Evolutionary conservation across 2,888 invertebrate species (phyloP).

Genomic region (Eugnorisma glareosa): DNA sequence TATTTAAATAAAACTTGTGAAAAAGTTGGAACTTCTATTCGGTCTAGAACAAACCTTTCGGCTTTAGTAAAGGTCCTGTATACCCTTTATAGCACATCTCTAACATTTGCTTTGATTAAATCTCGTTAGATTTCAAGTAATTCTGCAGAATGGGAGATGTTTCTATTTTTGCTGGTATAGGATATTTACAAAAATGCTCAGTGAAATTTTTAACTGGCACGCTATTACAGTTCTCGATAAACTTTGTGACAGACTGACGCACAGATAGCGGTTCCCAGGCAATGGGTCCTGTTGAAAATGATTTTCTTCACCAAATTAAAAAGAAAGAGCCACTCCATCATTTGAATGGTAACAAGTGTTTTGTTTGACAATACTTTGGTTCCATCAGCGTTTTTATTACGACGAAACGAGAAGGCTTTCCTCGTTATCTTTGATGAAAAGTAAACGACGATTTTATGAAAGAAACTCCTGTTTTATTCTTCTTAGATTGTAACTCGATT

Average conservation of each 20-base stretch:
- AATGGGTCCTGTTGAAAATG: not conserved
- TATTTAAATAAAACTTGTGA: no score
- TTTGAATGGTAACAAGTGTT: constrained; percentile 28
- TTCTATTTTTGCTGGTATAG: no score
- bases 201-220: not conserved
- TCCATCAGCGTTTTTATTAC: constrained; percentile 30
- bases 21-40: no score
- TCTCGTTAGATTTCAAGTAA: not conserved
- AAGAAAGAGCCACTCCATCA: constrained; percentile 14
- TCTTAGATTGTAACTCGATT: constrained; percentile 10
- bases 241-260: not conserved
- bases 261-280: not conserved
- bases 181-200: not conserved
- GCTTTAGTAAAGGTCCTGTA: no score
- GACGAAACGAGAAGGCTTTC: constrained; percentile 6
- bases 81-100: no score
- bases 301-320: constrained; percentile 11
- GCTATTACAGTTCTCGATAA: not conserved
- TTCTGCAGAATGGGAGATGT: not conserved
- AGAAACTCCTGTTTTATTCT: constrained; percentile 7
- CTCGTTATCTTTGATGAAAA: constrained; percentile 33
- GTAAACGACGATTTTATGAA: constrained; percentile 14
- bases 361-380: constrained; percentile 31
- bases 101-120: no score
- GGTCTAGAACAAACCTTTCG: no score